Conservation (phyloP, 2,797 vertebrate genomes). For the Sparus aurata region DNA sequence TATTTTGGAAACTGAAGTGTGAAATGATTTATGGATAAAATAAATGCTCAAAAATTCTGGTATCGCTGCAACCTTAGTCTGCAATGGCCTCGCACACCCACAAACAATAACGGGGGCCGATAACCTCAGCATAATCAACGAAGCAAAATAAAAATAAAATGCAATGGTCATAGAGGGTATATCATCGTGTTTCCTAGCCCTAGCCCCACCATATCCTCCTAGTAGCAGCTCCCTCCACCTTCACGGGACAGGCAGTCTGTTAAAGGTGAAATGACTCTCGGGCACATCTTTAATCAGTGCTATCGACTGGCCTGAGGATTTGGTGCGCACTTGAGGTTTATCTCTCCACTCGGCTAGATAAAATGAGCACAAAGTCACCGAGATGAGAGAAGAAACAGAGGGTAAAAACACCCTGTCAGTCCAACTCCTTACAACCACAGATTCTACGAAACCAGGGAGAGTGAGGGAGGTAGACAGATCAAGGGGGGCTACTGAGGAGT, state of each 20-base stretch:
- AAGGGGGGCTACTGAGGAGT: constrained; percentile 29
- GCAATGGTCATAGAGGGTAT: background rate
- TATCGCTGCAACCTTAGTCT: background rate
- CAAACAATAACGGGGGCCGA: background rate
- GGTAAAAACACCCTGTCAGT: constrained; percentile 12
- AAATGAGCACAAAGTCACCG: constrained; percentile 64
- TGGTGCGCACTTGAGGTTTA: constrained; percentile 48
- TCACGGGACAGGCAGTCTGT: constrained; percentile 29
- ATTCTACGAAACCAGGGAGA: constrained; percentile 42
- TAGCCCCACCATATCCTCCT: constrained; percentile 19
- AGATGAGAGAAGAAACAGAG: constrained; percentile 13
- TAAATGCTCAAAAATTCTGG: too few species aligned
- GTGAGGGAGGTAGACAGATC: constrained; percentile 27
- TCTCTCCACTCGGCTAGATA: constrained; percentile 48
- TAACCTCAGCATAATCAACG: background rate
- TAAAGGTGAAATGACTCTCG: constrained; percentile 59
- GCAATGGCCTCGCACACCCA: background rate
- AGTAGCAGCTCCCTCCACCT: constrained; percentile 15
- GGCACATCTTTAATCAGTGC: constrained; percentile 64
- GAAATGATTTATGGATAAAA: background rate
- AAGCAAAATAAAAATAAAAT: background rate
- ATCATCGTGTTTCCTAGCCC: background rate
- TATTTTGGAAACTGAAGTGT: background rate
- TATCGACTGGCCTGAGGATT: constrained; percentile 60
- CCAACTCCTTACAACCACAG: constrained; percentile 6